Evolutionary conservation across 2,797 vertebrate species (phyloP).

Genomic region (Rhinoraja longicauda): DNA sequence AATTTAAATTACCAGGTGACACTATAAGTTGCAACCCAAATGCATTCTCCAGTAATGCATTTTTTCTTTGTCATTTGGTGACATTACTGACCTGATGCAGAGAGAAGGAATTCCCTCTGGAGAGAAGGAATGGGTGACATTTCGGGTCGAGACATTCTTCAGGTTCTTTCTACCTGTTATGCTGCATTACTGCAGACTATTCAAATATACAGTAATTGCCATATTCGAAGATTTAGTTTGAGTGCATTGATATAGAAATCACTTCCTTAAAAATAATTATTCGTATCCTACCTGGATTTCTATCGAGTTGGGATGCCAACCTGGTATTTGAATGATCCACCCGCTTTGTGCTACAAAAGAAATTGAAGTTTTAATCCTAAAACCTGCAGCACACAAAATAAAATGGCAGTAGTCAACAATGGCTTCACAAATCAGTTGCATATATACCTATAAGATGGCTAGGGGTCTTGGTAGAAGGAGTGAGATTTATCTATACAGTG

Average conservation of each 20-base stretch:
- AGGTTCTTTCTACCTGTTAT: not conserved
- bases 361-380: constrained; percentile 41
- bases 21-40: not conserved
- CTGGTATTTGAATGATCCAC: constrained; percentile 97
- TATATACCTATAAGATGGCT: not conserved
- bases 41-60: not conserved
- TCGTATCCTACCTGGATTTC: constrained; percentile 79
- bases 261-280: not conserved
- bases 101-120: too few relatives aligned
- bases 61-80: not conserved
- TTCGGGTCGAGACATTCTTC: too few relatives aligned
- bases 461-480: not conserved
- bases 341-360: constrained; percentile 74
- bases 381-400: constrained; percentile 4
- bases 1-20: not conserved
- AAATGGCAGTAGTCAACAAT: not conserved
- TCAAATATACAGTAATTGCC: not conserved
- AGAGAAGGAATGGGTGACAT: too few relatives aligned
- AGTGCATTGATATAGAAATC: not conserved
- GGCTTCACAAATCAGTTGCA: not conserved
- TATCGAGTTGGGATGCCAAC: constrained; percentile 91
- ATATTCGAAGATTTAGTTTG: not conserved
- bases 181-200: not conserved
- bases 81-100: not conserved
- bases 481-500: not conserved